Base-by-base conservation (phyloP, 64 coral and sea anemone species). In the Actinia equina region DNA sequence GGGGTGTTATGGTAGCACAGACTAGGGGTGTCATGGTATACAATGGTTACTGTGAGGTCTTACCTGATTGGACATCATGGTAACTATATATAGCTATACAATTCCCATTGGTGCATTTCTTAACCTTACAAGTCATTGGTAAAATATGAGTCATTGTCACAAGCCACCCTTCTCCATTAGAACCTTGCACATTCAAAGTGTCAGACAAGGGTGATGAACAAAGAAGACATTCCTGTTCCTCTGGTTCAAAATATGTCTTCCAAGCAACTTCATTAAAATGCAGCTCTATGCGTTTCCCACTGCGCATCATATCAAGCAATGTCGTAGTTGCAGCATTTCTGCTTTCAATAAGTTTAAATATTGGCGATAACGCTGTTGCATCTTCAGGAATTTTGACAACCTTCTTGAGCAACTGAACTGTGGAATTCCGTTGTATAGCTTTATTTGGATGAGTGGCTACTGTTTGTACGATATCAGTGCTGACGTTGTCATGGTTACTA, bases 181-280 rank as follows among this genome's bases (percentile, higher is more conserved):
- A 85, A 7, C 83, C 83, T 59, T 85, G 83, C 20, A 85, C 83
- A 57, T 85, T 57, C 41, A 57, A 59, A 14, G 52, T 54, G 20
- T 85, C 83, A 12, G 83, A 85, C 83, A 85, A 82, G 30, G 52
- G 52, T 15, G 53, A 57, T 27, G 53, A 30, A 85, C 83, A 85
- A 9, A 85, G 23, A 59, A 43, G 52, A 62, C 83, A 85, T 43
- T 52, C 25, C 7, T 85, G 53, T 54, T 63, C 83, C 55, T 63
- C 83, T 6, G 83, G 83, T 63, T 85, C 83, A 63, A 85, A 85
- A 42, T 85, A 56, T 8, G 59, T 85, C 44, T 85, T 85, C 83
- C 83, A 85, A 60, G 83, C 83, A 85, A 85, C n/a, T 44, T 85
- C 83, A 59, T 85, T 85, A 30, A 57, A 85, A 45, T 85, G 83